phyloP scores from a whole-genome alignment of 2,113 vertebrate species.

The Peucedramus taeniatus region DNA sequence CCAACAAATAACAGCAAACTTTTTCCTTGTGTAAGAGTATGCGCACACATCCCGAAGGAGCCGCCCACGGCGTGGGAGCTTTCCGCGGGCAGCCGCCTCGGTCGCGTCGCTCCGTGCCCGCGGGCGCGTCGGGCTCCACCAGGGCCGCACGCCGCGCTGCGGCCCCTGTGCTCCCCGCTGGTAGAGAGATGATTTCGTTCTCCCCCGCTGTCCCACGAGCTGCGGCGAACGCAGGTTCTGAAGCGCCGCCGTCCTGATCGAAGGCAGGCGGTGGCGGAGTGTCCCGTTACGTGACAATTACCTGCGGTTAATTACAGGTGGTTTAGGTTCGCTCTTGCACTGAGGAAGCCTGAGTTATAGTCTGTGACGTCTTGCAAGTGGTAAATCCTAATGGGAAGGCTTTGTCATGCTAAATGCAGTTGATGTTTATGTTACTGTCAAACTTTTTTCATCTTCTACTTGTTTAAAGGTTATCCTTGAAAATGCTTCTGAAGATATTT shows the following conservation, averaged over 20 bases:
- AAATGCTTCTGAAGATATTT: not conserved
- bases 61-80: rapidly evolving
- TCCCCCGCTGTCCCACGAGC: rapidly evolving
- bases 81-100: too few species aligned
- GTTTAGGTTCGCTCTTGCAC: too few species aligned
- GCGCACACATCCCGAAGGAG: not conserved
- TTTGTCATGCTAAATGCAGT: not conserved
- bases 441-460: not conserved
- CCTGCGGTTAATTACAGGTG: not conserved
- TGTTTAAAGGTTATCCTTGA: not conserved
- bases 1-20: rapidly evolving
- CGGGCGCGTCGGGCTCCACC: rapidly evolving
- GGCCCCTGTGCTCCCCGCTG: not conserved
- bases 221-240: rapidly evolving
- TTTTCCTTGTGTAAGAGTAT: rapidly evolving
- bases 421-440: rapidly evolving
- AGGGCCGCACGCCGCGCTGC: not conserved
- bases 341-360: rapidly evolving
- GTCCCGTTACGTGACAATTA: not conserved
- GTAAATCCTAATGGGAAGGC: not conserved
- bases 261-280: not conserved
- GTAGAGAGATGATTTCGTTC: rapidly evolving
- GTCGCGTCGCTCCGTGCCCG: not conserved
- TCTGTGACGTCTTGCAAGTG: not conserved
- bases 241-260: rapidly evolving